Conservation (phyloP, 2,797 vertebrate genomes). For the Fratercula arctica region DNA sequence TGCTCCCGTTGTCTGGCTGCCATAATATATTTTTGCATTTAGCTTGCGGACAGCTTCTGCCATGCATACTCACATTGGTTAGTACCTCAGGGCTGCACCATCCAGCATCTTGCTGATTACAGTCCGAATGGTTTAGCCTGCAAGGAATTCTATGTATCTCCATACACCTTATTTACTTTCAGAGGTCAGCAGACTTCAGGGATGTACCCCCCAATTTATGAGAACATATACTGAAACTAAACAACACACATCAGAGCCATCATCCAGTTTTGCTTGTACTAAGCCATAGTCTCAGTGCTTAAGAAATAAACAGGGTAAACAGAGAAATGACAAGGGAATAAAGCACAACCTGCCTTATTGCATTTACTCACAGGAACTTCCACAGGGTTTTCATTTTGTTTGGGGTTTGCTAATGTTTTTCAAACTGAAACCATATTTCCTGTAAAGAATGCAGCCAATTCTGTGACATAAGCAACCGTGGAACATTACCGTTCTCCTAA, state of each 20-base stretch:
- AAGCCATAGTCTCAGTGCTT: neutral
- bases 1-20: neutral
- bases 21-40: neutral
- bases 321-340: neutral
- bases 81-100: neutral
- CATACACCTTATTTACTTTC: neutral
- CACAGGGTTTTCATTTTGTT: neutral
- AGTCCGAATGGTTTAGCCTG: neutral
- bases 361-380: neutral
- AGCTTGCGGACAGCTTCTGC: neutral
- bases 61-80: neutral
- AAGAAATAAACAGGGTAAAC: neutral
- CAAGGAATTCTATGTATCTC: neutral
- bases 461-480: neutral
- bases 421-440: neutral
- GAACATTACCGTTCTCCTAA: neutral
- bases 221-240: neutral
- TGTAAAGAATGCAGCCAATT: neutral
- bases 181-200: neutral
- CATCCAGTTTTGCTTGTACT: neutral
- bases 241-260: neutral
- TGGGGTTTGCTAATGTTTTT: neutral
- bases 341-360: neutral
- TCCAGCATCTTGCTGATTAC: neutral
- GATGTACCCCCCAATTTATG: neutral